Conservation (phyloP, 2,888 invertebrate genomes). For the Baccha elongata region DNA sequence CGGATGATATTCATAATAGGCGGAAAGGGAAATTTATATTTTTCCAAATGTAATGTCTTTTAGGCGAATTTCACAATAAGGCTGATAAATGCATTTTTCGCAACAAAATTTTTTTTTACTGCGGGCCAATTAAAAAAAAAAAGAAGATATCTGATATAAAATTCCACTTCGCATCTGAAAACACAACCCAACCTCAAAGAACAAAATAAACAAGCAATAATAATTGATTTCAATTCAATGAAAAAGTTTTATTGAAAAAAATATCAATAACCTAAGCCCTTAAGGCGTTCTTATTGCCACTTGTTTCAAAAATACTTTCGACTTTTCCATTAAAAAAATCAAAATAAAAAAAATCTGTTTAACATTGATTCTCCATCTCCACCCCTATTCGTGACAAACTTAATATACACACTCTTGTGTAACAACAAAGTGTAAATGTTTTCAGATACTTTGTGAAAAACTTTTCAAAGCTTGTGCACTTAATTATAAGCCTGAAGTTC, state of each 20-base stretch:
- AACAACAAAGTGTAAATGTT: conserved; percentile 8
- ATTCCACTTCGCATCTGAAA: background rate
- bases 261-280: conserved; percentile 24
- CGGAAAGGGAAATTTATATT: too few species aligned
- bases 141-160: too few species aligned
- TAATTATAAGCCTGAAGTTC: conserved; percentile 22
- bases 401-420: conserved; percentile 12
- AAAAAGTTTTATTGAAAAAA: conserved; percentile 18
- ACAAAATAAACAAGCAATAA: background rate
- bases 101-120: too few species aligned
- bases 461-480: conserved; percentile 24
- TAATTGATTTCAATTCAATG: conserved; percentile 23
- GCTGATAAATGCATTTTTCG: too few species aligned
- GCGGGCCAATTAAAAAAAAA: too few species aligned
- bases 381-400: background rate
- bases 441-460: conserved; percentile 10
- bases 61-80: too few species aligned
- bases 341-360: conserved; percentile 28
- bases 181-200: background rate
- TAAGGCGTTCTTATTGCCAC: conserved; percentile 34
- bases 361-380: conserved; percentile 4
- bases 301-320: conserved; percentile 24
- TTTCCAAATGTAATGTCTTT: too few species aligned
- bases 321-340: background rate
- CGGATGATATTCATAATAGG: too few species aligned